Conservation (phyloP, 1,140 invertebrate genomes). For the Idris sp. region DNA sequence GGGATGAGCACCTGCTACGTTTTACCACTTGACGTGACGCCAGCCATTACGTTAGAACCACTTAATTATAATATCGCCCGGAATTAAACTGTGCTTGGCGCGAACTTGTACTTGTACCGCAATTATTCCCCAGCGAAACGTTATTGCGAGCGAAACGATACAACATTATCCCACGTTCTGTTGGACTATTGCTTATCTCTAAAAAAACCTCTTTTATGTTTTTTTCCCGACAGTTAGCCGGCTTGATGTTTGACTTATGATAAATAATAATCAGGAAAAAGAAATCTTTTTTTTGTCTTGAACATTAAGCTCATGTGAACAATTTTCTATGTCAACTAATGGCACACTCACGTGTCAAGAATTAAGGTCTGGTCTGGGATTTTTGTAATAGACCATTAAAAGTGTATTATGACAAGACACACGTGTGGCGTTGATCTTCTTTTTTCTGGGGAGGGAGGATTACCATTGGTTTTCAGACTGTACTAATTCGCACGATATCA, state of each 20-base stretch:
- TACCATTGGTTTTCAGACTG: conserved; percentile 18
- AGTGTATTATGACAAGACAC: conserved; percentile 73
- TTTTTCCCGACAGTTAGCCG: conserved; percentile 16
- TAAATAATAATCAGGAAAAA: too few relatives aligned
- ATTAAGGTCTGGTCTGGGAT: conserved; percentile 69
- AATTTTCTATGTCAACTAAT: conserved; percentile 65
- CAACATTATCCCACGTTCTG: conserved; percentile 60
- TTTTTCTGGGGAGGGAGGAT: conserved; percentile 46
- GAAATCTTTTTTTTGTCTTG: too few relatives aligned
- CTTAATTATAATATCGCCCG: conserved; percentile 79
- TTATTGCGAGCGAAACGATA: conserved; percentile 71
- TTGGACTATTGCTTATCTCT: conserved; percentile 53
- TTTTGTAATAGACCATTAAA: conserved; percentile 73
- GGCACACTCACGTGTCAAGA: conserved; percentile 72
- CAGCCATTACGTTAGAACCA: conserved; percentile 76
- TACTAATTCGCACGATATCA: conserved; percentile 10
- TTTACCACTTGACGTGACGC: conserved; percentile 76
- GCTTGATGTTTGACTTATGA: not conserved
- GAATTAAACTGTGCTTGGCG: conserved; percentile 77
- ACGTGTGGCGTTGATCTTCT: conserved; percentile 49
- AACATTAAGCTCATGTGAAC: conserved; percentile 73
- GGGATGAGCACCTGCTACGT: conserved; percentile 70
- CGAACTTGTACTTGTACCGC: conserved; percentile 76
- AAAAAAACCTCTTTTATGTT: too few relatives aligned
- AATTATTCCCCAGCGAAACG: conserved; percentile 71